Conservation (phyloP, 2,797 vertebrate species). For the Micropoecilia bifurca region DNA sequence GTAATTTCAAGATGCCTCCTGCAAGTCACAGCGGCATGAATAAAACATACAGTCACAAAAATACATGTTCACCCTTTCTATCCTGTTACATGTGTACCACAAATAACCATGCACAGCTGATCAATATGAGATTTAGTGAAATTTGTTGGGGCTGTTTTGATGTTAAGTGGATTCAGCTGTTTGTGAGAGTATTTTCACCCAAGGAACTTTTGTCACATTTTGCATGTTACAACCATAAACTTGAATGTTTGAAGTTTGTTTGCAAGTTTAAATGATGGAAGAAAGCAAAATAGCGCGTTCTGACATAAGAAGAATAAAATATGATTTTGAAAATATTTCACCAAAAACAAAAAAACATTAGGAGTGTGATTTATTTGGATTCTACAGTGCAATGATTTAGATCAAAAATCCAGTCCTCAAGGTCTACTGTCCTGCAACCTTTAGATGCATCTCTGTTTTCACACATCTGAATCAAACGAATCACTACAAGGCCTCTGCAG, state of each 20-base stretch:
- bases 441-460: neutral
- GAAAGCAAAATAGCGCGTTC: neutral
- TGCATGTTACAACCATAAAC: neutral
- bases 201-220: neutral
- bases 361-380: neutral
- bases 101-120: neutral
- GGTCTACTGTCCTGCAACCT: neutral
- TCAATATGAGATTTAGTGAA: neutral
- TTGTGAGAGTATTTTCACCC: neutral
- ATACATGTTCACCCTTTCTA: conserved; percentile 36
- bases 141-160: neutral
- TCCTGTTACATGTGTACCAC: conserved; percentile 11
- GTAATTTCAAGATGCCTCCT: conserved; percentile 78
- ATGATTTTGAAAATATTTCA: neutral
- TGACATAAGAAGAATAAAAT: neutral
- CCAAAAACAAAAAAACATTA: neutral
- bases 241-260: neutral
- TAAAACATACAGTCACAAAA: conserved; percentile 76
- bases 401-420: neutral
- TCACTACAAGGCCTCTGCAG: neutral
- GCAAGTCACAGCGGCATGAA: conserved; percentile 77
- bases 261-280: neutral
- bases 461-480: neutral
- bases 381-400: neutral
- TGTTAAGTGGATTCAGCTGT: neutral